These are phyloP conservation scores for Corapipo altera DNA, from an alignment of 2,113 vertebrate species.

Conservation along the genomic window DNA sequence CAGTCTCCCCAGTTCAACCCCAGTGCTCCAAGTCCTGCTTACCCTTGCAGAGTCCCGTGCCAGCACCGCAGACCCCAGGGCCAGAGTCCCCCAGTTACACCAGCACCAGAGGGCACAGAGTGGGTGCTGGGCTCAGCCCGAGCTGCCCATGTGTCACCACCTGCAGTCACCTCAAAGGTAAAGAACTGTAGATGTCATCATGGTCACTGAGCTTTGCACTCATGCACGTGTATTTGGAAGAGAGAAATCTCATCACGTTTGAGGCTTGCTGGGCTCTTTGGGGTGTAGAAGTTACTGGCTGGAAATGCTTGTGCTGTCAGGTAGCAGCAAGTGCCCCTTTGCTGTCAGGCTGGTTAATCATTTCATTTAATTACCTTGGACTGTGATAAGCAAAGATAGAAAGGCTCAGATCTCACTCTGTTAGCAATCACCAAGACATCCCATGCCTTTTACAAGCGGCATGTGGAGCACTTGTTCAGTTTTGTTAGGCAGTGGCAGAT, in stretches of 20 bases:
- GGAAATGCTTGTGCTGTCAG: background rate
- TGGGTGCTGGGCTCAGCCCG: accelerated
- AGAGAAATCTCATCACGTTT: background rate
- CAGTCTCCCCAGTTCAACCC: background rate
- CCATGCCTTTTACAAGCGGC: background rate
- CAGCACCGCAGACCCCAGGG: background rate
- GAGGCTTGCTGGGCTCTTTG: background rate
- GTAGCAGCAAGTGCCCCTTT: background rate
- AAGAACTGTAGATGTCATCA: background rate
- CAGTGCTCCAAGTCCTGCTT: background rate
- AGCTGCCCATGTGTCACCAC: background rate
- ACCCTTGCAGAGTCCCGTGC: accelerated
- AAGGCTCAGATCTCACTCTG: background rate
- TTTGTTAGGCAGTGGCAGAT: constrained; percentile 17
- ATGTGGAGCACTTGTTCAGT: background rate
- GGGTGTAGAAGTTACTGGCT: background rate
- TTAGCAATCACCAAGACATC: background rate
- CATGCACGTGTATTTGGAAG: background rate
- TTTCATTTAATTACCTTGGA: constrained; percentile 16
- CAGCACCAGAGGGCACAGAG: background rate
- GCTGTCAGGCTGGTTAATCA: background rate
- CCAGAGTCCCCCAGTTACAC: background rate
- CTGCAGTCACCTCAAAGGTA: background rate
- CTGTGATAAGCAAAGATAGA: constrained; percentile 19
- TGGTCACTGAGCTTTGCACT: background rate